Conservation (phyloP, 2,797 vertebrate species). For the Hydrocynus forskahlii region DNA sequence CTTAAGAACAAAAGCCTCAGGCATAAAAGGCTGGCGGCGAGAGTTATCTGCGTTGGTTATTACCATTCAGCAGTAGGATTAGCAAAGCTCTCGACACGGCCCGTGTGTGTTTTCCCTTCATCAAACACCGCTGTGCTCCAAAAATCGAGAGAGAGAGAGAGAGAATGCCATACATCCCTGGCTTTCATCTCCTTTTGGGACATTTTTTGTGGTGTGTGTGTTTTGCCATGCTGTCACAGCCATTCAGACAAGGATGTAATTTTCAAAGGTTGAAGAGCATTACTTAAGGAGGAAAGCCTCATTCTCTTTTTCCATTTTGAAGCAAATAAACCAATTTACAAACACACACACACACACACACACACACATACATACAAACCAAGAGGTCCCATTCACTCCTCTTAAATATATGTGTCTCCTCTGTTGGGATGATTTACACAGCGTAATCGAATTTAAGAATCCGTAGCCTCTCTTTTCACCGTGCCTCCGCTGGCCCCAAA, state of each 20-base stretch:
- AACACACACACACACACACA: not conserved
- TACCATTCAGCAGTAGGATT: slow-evolving; percentile 72
- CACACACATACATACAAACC: slow-evolving; percentile 24
- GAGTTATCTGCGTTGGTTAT: slow-evolving; percentile 77
- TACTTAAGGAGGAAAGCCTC: slow-evolving; percentile 50
- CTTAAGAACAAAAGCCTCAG: slow-evolving; percentile 80
- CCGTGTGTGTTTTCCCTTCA: slow-evolving; percentile 70
- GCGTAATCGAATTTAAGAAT: slow-evolving; percentile 40
- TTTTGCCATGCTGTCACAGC: slow-evolving; percentile 55
- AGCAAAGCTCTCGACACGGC: slow-evolving; percentile 63
- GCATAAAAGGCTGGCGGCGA: slow-evolving; percentile 75
- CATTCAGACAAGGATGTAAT: slow-evolving; percentile 63
- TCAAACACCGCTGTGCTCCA: slow-evolving; percentile 59
- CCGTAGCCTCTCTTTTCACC: slow-evolving; percentile 33
- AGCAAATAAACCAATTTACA: slow-evolving; percentile 51
- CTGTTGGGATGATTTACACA: slow-evolving; percentile 43
- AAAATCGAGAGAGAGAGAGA: slow-evolving; percentile 48
- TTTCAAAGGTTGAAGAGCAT: slow-evolving; percentile 61
- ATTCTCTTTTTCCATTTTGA: slow-evolving; percentile 8
- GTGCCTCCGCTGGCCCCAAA: slow-evolving; percentile 22
- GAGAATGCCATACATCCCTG: slow-evolving; percentile 31
- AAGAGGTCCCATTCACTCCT: slow-evolving; percentile 29
- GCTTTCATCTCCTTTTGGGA: slow-evolving; percentile 58
- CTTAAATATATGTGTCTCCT: slow-evolving; percentile 45
- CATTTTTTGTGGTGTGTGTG: slow-evolving; percentile 39